Evolutionary conservation across 2,113 vertebrate genomes (phyloP), one percentile per base, ranked within the genome.

Genomic region (Neodontobutis hainanensis): DNA sequence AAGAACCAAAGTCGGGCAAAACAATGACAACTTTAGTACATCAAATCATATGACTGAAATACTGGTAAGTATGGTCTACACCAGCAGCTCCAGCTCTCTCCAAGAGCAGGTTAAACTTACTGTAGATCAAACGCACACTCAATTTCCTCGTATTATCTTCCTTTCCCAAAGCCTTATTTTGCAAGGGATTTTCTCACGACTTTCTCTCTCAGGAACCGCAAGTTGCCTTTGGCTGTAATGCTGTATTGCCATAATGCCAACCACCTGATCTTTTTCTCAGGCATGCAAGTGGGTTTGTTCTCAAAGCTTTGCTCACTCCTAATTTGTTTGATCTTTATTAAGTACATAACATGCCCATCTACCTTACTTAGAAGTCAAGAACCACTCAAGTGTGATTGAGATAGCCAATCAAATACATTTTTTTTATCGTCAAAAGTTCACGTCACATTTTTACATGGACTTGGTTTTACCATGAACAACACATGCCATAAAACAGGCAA

Each of bases 211-310:
- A 68, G 76, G 84, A 87, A 85, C 84, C 85, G 75, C 65, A 70
- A 15, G 79, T 86, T 80, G 87, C 90, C 80, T 86, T 69, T 60
- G 86, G 88, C 89, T 73, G 56, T 83, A 85, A 76, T 74, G 78
- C 79, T 50, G 55, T 70, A 65, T 78, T 72, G 79, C 90, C 42
- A 76, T 93, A 91, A 93, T 92, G 81, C 90, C 89, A 91, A 92
- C 84, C 90, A 91, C 91, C 89, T 93, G 92, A 92, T 88, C 87
- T 67, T 47, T 78, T 80, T 80, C 75, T 85, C 80, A 87, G 75
- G 78, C 87, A 85, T 86, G 89, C 82, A 77, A 70, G 61, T 83
- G 83, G 78, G 71, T 68, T 76, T 86, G 68, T 70, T 65, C 83
- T 82, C 35, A 44, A 60, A 65, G 84, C 73, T 81, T 75, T 79